Percentiles rank a stretch among this genome's conserved stretches.
These are phyloP conservation scores for Nothoprocta pentlandii DNA, from an alignment of 2,113 vertebrate genomes.

Conservation along the genomic window DNA sequence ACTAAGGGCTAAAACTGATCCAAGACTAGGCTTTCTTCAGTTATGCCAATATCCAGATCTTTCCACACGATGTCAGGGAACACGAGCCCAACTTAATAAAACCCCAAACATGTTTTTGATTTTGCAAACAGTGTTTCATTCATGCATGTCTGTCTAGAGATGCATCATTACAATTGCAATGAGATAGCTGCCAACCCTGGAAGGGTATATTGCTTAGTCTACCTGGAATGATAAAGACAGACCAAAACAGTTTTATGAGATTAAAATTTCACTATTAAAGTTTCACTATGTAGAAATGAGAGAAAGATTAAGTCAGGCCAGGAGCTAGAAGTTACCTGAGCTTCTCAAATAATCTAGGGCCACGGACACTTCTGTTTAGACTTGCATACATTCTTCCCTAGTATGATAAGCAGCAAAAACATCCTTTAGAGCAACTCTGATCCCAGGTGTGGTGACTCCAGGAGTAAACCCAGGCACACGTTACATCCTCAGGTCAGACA, in stretches of 20 bases:
- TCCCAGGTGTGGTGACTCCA: not conserved
- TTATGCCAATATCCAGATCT: not conserved
- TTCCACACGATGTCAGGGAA: not conserved
- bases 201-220: not conserved
- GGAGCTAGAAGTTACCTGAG: not conserved
- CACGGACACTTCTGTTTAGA: not conserved
- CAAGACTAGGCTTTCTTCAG: accelerated
- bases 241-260: not conserved
- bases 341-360: not conserved
- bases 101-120: conserved; percentile 13
- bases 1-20: not conserved
- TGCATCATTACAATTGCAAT: not conserved
- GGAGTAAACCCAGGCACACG: not conserved
- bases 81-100: not conserved
- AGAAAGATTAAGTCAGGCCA: not conserved
- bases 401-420: not conserved
- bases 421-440: not conserved
- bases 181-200: not conserved
- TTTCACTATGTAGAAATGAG: not conserved
- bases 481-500: not conserved
- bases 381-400: not conserved
- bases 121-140: conserved; percentile 27
- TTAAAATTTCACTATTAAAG: not conserved
- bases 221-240: conserved; percentile 2
- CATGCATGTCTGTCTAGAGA: not conserved